These are phyloP conservation scores for Ictidomys tridecemlineatus DNA, from an alignment of 2,113 vertebrate species.

Conservation along the genomic window DNA sequence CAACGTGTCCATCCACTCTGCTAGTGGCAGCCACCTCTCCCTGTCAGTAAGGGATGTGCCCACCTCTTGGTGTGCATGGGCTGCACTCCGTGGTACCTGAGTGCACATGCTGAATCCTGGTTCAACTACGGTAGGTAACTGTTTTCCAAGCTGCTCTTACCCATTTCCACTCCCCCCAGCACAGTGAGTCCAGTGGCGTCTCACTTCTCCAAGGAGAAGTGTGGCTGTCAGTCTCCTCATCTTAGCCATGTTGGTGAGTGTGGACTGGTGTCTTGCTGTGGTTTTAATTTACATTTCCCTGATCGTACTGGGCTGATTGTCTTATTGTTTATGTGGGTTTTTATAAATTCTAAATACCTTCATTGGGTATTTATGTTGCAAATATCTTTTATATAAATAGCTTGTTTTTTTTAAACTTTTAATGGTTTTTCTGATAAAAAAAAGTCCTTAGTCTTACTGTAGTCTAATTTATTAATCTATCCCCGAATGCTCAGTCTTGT, in stretches of 20 bases:
- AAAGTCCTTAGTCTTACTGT: background rate
- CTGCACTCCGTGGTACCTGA: background rate
- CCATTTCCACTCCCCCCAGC: background rate
- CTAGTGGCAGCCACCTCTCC: rapidly evolving
- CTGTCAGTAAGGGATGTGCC: rapidly evolving
- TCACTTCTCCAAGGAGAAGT: background rate
- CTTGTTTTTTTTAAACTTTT: background rate
- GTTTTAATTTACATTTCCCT: background rate
- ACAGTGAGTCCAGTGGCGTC: too few species aligned
- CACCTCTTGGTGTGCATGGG: rapidly evolving
- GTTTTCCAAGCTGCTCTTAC: background rate
- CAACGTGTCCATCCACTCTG: background rate
- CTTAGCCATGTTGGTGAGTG: background rate
- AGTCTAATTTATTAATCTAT: background rate
- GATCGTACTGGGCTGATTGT: background rate
- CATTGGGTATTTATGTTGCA: background rate
- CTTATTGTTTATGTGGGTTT: background rate
- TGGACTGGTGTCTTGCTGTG: background rate
- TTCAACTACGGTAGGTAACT: background rate
- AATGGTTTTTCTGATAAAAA: background rate
- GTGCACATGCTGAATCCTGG: background rate
- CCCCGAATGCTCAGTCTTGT: background rate
- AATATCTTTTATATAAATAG: background rate
- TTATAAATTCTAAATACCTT: slow-evolving; percentile 18
- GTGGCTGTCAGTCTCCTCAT: background rate